Evolutionary conservation across 2,797 vertebrate genomes (phyloP), one percentile per base, ranked within the genome.

Genomic region (Hipposideros larvatus): DNA sequence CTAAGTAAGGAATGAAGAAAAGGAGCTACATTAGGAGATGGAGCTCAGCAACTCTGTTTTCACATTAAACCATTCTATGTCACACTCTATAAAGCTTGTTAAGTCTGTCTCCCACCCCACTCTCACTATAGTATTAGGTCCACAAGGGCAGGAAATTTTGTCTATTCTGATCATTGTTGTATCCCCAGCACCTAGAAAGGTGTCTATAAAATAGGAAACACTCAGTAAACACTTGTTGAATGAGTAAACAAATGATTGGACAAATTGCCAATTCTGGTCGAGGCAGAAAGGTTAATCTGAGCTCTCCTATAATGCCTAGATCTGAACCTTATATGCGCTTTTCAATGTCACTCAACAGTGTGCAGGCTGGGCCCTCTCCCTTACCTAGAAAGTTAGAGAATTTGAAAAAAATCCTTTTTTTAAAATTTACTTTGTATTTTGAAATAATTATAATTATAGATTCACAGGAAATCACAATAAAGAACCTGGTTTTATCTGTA

Each of bases 381-480:
- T 82, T 61, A 65, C 19, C 71, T 79, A 78, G 53, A 19, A 78
- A 85, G 57, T 66, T 75, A 80, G 15, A 71, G 1, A 43, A n/a
- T 34, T 43, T 90, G 11, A 1, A 5, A 51, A 61, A 87, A 87
- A 53, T 55, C 4, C 4, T 34, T 18, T n/a, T 37, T 73, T 85
- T 78, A 48, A 48, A 11, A 2, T 90, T 77, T 3, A n/a, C 21
- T 91, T 89, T 91, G 91, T 66, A 16, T 61, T 91, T 93, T 59
- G 26, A 93, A 95, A 87, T 57, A 93, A 87, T 86, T 84, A 86
- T 55, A 92, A 86, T 86, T 86, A 95, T 21, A 94, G 71, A 46
- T 24, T 96, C 79, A 73, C 37, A 91, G 28, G 18, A 90, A 87
- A 19, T 84, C 89, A 16, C 70, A 87, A 94, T 59, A 87, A 91